Percentiles rank a stretch among this genome's conserved stretches.
Conservation (phyloP, 2,797 vertebrate genomes). For the Platyrinchus mystaceus region DNA sequence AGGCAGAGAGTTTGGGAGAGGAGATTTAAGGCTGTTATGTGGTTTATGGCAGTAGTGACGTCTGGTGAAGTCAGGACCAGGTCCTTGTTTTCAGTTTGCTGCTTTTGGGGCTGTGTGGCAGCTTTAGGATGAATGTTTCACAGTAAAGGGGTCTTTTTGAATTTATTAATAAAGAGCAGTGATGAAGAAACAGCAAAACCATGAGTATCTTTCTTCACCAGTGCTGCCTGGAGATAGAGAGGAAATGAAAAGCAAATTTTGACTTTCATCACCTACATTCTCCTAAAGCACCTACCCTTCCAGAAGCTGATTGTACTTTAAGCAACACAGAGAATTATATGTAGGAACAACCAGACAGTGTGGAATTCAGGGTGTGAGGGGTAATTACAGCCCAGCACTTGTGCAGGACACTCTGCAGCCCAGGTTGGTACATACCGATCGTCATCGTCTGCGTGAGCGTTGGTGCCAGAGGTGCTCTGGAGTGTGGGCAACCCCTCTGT, state of each 20-base stretch:
- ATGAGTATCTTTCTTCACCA: not conserved
- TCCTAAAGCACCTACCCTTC: not conserved
- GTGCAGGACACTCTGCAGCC: not conserved
- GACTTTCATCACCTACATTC: slow-evolving; percentile 19
- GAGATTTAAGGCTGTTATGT: not conserved
- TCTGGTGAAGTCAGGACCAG: not conserved
- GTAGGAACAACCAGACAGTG: not conserved
- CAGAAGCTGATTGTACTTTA: not conserved
- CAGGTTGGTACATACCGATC: slow-evolving; percentile 78
- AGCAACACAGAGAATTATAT: not conserved
- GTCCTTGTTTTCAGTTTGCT: not conserved
- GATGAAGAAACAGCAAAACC: not conserved
- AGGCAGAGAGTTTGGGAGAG: not conserved
- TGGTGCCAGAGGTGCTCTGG: slow-evolving; percentile 84
- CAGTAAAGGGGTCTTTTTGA: not conserved
- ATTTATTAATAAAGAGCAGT: not conserved
- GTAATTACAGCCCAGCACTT: not conserved
- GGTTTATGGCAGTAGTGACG: not conserved
- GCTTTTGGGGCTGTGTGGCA: not conserved
- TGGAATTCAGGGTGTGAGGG: not conserved
- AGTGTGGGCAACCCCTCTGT: slow-evolving; percentile 90
- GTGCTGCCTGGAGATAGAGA: not conserved
- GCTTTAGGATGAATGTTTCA: not conserved
- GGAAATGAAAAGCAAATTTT: not conserved
- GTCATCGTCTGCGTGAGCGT: slow-evolving; percentile 87